These are phyloP conservation scores for Drosophila dives DNA, from an alignment of 2,888 invertebrate genomes.

Conservation along the genomic window DNA sequence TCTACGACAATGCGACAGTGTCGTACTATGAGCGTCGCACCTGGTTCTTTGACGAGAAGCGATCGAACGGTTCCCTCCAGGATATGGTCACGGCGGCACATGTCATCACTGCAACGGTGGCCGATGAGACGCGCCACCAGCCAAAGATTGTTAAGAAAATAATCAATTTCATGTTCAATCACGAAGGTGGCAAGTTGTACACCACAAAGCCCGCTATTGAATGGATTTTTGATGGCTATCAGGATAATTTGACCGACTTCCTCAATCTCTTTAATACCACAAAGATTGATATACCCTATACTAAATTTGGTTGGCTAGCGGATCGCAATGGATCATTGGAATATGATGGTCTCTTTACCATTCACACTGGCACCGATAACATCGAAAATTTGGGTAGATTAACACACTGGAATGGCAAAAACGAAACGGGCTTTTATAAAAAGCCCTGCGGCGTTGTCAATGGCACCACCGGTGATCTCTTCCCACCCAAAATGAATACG, in stretches of 20 bases:
- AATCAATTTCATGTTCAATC: constrained; percentile 87
- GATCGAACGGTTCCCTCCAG: constrained; percentile 89
- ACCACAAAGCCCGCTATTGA: constrained; percentile 88
- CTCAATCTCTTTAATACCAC: constrained; percentile 86
- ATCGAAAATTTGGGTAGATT: constrained; percentile 89
- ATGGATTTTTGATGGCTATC: constrained; percentile 93
- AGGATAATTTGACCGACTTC: constrained; percentile 89
- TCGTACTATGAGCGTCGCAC: constrained; percentile 90
- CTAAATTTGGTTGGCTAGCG: constrained; percentile 93
- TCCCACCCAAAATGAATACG: constrained; percentile 87
- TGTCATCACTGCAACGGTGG: constrained; percentile 89
- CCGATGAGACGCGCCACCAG: constrained; percentile 86
- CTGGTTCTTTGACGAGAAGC: constrained; percentile 90
- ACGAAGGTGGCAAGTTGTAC: constrained; percentile 86
- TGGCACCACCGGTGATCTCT: constrained; percentile 92
- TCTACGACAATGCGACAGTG: constrained; percentile 90
- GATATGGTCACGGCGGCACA: constrained; percentile 91
- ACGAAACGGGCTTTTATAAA: constrained; percentile 86
- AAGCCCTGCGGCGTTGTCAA: constrained; percentile 88
- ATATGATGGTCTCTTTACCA: constrained; percentile 92
- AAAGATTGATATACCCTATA: constrained; percentile 87
- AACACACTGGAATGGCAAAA: constrained; percentile 89
- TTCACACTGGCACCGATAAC: constrained; percentile 90
- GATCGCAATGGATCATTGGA: constrained; percentile 90
- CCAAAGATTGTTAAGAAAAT: constrained; percentile 84